A percentile compares a stretch with the other conserved stretches of the same genome.
phyloP scores from a whole-genome alignment of 2,888 invertebrate genomes.

The Andrena marginata region DNA sequence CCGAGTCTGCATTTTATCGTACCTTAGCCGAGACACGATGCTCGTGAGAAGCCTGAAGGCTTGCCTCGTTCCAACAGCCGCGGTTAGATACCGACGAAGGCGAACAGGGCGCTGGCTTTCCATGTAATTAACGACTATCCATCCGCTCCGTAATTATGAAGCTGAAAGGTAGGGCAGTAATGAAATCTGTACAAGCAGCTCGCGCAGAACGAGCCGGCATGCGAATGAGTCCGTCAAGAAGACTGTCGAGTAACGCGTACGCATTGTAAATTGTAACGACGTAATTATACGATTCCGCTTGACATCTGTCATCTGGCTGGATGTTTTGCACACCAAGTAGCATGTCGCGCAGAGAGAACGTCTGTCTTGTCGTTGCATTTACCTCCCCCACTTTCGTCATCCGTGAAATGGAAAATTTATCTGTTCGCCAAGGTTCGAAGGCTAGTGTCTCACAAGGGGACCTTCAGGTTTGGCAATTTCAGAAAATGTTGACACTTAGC shows the following conservation, averaged over 20 bases:
- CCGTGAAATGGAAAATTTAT: background rate
- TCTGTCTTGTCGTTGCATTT: background rate
- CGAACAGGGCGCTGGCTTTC: slow-evolving; percentile 26
- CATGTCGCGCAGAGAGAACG: background rate
- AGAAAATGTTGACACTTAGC: too few relatives aligned
- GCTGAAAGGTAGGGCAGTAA: slow-evolving; percentile 33
- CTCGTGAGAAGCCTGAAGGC: background rate
- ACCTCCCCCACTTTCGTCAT: background rate
- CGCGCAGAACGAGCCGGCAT: slow-evolving; percentile 35
- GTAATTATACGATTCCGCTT: slow-evolving; percentile 50
- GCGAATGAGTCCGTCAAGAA: slow-evolving; percentile 43
- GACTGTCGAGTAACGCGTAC: slow-evolving; percentile 51
- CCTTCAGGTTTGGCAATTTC: too few relatives aligned
- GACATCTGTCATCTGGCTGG: slow-evolving; percentile 31
- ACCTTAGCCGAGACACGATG: background rate
- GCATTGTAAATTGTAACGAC: slow-evolving; percentile 47
- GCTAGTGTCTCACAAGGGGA: slow-evolving; percentile 9
- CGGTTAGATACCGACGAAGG: slow-evolving; percentile 40
- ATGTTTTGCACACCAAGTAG: slow-evolving; percentile 7
- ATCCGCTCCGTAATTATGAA: slow-evolving; percentile 48
- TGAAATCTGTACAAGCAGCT: slow-evolving; percentile 61
- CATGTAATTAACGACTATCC: slow-evolving; percentile 64
- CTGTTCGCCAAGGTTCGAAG: background rate
- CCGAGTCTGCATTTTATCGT: slow-evolving; percentile 24
- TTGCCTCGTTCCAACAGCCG: slow-evolving; percentile 14